Evolutionary conservation across 2,888 invertebrate species (phyloP).

Genomic region (Nymphalis polychloros): DNA sequence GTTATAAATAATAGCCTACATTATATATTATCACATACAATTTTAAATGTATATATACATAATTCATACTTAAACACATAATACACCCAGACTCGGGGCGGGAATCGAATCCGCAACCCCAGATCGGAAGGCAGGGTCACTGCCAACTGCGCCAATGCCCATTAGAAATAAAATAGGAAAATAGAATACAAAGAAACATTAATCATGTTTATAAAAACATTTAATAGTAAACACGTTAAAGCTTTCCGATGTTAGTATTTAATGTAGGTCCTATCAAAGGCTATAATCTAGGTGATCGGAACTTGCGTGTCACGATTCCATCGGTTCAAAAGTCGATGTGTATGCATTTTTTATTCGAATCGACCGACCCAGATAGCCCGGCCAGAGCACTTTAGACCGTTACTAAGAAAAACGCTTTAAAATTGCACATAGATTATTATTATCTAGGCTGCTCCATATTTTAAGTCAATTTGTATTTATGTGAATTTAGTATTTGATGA

Average conservation of each 20-base stretch:
- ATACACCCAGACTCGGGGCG: no score
- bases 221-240: not conserved
- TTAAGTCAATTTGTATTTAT: no score
- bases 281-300: constrained; percentile 10
- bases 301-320: constrained; percentile 17
- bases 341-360: constrained; percentile 46
- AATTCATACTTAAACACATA: no score
- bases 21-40: no score
- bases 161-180: no score
- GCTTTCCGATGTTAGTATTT: not conserved
- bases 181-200: not conserved
- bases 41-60: no score
- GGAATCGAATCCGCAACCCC: no score
- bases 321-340: constrained; percentile 24
- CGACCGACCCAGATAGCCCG: constrained; percentile 37
- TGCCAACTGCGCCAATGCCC: no score
- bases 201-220: not conserved
- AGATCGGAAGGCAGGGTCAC: no score
- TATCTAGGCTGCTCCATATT: no score
- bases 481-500: no score
- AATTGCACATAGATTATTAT: not conserved
- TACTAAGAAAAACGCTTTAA: not conserved
- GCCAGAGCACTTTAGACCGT: not conserved
- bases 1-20: no score
- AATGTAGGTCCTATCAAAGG: not conserved